These are phyloP conservation scores for Bettongia penicillata DNA, from an alignment of 2,113 vertebrate species.

Conservation along the genomic window DNA sequence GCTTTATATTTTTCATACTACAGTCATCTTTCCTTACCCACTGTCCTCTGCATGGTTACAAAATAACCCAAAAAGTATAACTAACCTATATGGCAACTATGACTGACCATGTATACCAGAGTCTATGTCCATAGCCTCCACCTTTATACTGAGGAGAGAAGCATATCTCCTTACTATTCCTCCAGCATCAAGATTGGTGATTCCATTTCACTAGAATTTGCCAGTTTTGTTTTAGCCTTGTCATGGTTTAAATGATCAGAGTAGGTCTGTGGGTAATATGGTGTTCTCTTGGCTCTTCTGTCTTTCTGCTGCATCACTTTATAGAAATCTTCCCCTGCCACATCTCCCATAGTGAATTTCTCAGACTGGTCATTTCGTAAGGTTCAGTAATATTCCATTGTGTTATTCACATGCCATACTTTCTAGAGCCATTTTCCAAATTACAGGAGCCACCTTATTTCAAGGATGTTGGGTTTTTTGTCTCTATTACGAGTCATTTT, in stretches of 20 bases:
- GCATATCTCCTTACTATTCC: not conserved
- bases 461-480: not conserved
- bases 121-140: not conserved
- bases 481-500: not conserved
- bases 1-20: not conserved
- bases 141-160: not conserved
- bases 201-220: not conserved
- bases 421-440: not conserved
- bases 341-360: not conserved
- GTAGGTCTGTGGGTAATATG: not conserved
- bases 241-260: not conserved
- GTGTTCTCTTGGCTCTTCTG: not conserved
- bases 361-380: not conserved
- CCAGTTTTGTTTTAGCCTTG: not conserved
- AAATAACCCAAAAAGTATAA: not conserved
- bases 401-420: not conserved
- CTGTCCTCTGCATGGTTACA: not conserved
- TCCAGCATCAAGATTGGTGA: not conserved
- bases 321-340: not conserved
- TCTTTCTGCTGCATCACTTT: not conserved
- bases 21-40: not conserved
- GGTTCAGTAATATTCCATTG: not conserved
- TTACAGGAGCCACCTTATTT: not conserved
- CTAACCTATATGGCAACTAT: not conserved
- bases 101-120: not conserved